Conservation (phyloP, 2,113 vertebrate species). For the Eurystomus gularis region DNA sequence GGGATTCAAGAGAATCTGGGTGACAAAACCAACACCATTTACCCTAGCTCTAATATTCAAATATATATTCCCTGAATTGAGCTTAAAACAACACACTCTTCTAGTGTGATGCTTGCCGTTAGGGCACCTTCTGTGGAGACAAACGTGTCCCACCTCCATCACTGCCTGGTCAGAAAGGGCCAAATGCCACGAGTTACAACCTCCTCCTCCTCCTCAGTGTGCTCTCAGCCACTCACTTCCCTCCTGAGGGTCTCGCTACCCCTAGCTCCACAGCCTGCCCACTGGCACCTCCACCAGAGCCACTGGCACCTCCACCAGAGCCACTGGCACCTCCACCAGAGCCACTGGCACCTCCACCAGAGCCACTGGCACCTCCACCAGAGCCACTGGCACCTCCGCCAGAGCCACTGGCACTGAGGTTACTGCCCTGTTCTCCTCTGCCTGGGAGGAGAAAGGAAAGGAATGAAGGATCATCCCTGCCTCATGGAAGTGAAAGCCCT, state of each 20-base stretch:
- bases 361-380: not conserved
- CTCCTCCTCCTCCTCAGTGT: not conserved
- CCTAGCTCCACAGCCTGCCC: not conserved
- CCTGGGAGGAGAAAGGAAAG: not conserved
- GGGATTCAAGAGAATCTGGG: not conserved
- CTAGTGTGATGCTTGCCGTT: accelerated
- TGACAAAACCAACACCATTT: not conserved
- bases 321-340: not conserved
- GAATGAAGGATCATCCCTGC: accelerated
- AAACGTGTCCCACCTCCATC: not conserved
- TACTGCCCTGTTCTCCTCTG: not conserved
- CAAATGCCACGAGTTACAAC: not conserved
- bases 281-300: not conserved
- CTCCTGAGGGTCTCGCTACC: not conserved
- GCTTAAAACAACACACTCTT: not conserved
- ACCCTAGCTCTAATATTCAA: not conserved
- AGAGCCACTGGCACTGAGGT: not conserved
- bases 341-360: not conserved
- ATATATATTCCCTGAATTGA: not conserved
- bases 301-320: not conserved
- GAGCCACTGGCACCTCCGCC: not conserved
- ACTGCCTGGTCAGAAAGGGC: not conserved
- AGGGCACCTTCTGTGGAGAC: accelerated
- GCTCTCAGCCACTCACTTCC: accelerated
- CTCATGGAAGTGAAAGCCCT: accelerated